Evolutionary conservation across 53 echinoderm and acorn worm species (phyloP), one percentile per base, ranked within the genome.

Genomic region (Zoroaster sp.): DNA sequence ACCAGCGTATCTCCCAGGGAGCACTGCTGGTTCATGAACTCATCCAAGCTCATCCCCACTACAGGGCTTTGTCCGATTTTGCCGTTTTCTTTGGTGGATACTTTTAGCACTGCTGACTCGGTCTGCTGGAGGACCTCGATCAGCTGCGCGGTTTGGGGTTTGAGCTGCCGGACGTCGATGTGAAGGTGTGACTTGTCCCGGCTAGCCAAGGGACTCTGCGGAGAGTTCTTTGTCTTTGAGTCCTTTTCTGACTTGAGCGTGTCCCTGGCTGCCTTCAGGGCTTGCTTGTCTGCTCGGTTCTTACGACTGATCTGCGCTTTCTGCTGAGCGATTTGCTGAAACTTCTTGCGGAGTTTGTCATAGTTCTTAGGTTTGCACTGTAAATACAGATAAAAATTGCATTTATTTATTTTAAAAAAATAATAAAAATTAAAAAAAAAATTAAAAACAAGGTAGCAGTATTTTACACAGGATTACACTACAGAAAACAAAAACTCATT

Each of bases 361-460:
- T 99, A 99, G 88, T 99, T 99, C 93, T 96, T 96, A 74, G 99
- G 99, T 92, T 99, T 99, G 90, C 95, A 94, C 99, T 99, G 93
- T 18, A 59, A n/a, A 41, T 40, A 72, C 79, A 20, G 5, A 77
- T 77, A 17, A 40, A 78, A 12, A 45, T 37, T 5, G 49, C n/a
- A n/a, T n/a, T n/a, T n/a, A n/a, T n/a, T n/a, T n/a, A n/a, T n/a
- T n/a, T n/a, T n/a, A n/a, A n/a, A n/a, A n/a, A n/a, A n/a, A n/a
- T n/a, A n/a, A n/a, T n/a, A n/a, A n/a, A n/a, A n/a, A n/a, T n/a
- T n/a, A n/a, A n/a, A n/a, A n/a, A n/a, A n/a, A n/a, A n/a, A n/a
- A n/a, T n/a, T n/a, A n/a, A n/a, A n/a, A n/a, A n/a, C n/a, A n/a
- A n/a, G n/a, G n/a, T n/a, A n/a, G n/a, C n/a, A n/a, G n/a, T n/a